Conservation (phyloP, 2,888 invertebrate species). For the Drosophila acutilabella region DNA sequence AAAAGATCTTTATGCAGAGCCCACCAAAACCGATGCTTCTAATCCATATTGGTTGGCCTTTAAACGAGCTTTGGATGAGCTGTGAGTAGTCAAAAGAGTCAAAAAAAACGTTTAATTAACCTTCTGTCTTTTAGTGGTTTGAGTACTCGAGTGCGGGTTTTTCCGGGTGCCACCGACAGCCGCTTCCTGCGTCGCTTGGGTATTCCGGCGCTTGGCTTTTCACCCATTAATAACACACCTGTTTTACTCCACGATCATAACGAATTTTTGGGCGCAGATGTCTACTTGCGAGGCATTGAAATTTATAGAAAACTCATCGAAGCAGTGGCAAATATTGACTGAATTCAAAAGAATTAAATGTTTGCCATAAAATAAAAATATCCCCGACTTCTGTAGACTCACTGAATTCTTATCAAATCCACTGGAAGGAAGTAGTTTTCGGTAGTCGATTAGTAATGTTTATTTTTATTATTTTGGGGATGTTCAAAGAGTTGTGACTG, state of each 20-base stretch:
- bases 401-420: conserved; percentile 9
- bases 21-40: conserved; percentile 87
- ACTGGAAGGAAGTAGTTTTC: background rate
- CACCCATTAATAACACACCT: conserved; percentile 94
- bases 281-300: conserved; percentile 93
- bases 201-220: conserved; percentile 94
- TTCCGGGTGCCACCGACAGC: conserved; percentile 95
- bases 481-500: conserved; percentile 5
- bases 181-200: conserved; percentile 92
- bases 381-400: conserved; percentile 1
- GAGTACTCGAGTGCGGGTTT: conserved; percentile 89
- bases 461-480: conserved; percentile 4
- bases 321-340: conserved; percentile 21
- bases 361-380: background rate
- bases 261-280: conserved; percentile 91
- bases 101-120: accelerated
- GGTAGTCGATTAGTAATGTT: background rate
- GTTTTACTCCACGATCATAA: conserved; percentile 95
- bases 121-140: conserved; percentile 86
- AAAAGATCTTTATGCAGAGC: conserved; percentile 87
- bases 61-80: conserved; percentile 87
- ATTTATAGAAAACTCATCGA: conserved; percentile 86
- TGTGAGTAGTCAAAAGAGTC: conserved; percentile 85
- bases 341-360: background rate
- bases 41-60: conserved; percentile 91